Conservation (phyloP, 2,888 invertebrate genomes). For the Diadegma fenestrale region DNA sequence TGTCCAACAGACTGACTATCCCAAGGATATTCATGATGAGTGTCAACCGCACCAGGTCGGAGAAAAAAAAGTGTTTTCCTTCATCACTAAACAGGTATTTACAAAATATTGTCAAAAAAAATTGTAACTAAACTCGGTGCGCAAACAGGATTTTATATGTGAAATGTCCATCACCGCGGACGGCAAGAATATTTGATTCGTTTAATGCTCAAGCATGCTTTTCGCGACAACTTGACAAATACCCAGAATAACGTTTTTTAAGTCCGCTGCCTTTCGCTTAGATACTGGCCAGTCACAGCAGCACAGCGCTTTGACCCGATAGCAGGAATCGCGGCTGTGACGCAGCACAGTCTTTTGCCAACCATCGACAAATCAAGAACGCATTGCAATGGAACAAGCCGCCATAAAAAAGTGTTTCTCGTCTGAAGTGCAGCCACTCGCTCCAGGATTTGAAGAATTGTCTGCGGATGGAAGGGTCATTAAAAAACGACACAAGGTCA, state of each 20-base stretch:
- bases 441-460: background rate
- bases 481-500: background rate
- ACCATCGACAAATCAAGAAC: background rate
- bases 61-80: background rate
- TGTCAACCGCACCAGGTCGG: background rate
- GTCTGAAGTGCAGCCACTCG: background rate
- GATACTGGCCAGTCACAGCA: background rate
- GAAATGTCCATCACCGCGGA: background rate
- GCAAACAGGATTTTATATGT: too few relatives aligned
- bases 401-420: background rate
- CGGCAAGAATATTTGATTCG: background rate
- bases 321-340: background rate
- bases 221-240: background rate
- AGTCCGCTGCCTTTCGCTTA: background rate
- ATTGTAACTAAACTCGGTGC: too few relatives aligned
- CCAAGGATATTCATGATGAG: background rate
- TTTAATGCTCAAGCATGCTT: background rate
- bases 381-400: background rate
- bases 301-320: background rate
- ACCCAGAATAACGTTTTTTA: constrained; percentile 1
- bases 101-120: too few relatives aligned
- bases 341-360: background rate
- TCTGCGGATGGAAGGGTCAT: background rate
- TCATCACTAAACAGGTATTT: background rate
- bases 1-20: background rate